Conservation (phyloP, 2,113 vertebrate genomes). For the Rallus limicola region DNA sequence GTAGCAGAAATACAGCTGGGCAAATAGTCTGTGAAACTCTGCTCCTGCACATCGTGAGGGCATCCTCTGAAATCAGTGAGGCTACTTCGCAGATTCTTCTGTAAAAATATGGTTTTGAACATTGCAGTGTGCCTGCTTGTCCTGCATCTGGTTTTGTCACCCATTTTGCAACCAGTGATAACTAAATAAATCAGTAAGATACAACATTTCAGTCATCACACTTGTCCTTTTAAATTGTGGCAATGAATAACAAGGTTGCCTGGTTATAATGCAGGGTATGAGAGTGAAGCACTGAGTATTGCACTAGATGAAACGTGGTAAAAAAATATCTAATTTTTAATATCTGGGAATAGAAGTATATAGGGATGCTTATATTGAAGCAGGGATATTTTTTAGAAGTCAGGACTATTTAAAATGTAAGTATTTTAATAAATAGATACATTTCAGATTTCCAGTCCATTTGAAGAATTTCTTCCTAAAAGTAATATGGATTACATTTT, state of each 20-base stretch:
- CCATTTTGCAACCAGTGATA: background rate
- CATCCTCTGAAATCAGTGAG: background rate
- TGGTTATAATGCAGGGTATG: background rate
- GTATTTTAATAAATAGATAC: background rate
- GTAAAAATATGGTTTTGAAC: background rate
- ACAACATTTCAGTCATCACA: background rate
- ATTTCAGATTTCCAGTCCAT: background rate
- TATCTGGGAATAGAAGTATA: background rate
- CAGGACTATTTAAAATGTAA: background rate
- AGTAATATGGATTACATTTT: background rate
- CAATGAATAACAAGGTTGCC: background rate
- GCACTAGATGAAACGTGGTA: background rate
- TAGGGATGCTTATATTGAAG: background rate
- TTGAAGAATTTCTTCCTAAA: background rate
- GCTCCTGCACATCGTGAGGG: background rate
- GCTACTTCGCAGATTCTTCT: background rate
- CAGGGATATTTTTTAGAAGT: background rate
- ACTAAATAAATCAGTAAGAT: background rate
- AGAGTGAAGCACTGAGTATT: background rate
- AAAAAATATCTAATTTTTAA: background rate
- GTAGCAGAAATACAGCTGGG: background rate
- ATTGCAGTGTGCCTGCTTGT: background rate
- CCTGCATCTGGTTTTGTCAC: background rate
- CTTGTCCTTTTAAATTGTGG: background rate
- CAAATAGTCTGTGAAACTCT: background rate